These are phyloP conservation scores for Adelges cooleyi DNA, from an alignment of 1,140 invertebrate species.

Conservation along the genomic window DNA sequence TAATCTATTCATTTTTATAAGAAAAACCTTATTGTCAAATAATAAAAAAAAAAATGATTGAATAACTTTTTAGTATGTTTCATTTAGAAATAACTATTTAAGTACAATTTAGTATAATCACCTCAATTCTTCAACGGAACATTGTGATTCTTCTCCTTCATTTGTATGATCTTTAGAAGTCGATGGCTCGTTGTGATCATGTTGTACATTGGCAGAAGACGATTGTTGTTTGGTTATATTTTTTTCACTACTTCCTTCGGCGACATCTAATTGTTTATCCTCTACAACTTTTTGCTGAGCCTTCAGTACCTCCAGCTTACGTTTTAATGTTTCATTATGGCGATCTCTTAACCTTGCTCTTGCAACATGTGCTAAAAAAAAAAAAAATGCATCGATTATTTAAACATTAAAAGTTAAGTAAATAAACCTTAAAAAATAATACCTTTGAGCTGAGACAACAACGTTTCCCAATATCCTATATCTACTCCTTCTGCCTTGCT, in stretches of 20 bases:
- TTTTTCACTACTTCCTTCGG: slow-evolving; percentile 26
- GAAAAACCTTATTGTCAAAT: too few relatives aligned
- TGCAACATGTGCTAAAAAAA: slow-evolving; percentile 72
- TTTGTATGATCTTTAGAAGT: background rate
- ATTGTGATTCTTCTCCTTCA: background rate
- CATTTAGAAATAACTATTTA: too few relatives aligned
- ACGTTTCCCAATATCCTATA: slow-evolving; percentile 93
- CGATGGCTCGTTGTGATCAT: background rate
- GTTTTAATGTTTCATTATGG: slow-evolving; percentile 81
- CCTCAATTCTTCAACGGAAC: slow-evolving; percentile 14
- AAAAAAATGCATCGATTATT: too few relatives aligned
- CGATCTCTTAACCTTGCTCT: slow-evolving; percentile 78
- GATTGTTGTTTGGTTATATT: background rate
- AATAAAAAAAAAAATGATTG: too few relatives aligned
- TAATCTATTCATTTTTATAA: too few relatives aligned
- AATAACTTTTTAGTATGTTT: too few relatives aligned
- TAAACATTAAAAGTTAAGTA: background rate
- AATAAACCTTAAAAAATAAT: background rate
- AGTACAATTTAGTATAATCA: too few relatives aligned
- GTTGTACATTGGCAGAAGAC: too few relatives aligned
- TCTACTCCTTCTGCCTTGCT: slow-evolving; percentile 81
- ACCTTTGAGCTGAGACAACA: slow-evolving; percentile 83
- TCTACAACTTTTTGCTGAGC: slow-evolving; percentile 63
- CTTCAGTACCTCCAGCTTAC: slow-evolving; percentile 82
- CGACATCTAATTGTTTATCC: slow-evolving; percentile 33